Evolutionary conservation across 2,888 invertebrate species (phyloP), one percentile per base, ranked within the genome.

Genomic region (Aplocera efformata): DNA sequence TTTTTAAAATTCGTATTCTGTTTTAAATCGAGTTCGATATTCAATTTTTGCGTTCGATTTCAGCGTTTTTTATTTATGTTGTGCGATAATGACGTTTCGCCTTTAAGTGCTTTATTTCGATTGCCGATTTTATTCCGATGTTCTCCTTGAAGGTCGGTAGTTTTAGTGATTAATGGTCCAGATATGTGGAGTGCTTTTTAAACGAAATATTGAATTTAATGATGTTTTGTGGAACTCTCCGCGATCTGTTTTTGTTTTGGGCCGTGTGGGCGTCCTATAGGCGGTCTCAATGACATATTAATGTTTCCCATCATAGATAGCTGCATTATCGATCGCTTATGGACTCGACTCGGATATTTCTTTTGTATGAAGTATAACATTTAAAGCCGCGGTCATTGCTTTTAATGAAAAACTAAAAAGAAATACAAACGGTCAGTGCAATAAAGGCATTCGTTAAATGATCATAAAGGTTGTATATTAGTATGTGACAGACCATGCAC

Each of bases 21-120:
- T 79, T 85, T 85, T 83, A 86, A 86, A 86, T 85, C 82, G 79
- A 81, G 67, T 82, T 71, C 81, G 83, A 86, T 84, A 86, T 86
- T 85, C 84, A 86, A 86, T 85, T 86, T 88, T 88, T 83, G 82
- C 79, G 79, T 83, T 86, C 84, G 84, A 82, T 84, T 85, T 79
- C 78, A 67, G 70, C 70, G 70, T 78, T 80, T 83, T 84, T 86
- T 86, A 84, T 86, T 85, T 86, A 85, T 85, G 84, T 81, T 81
- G 80, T 79, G 84, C 84, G 88, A 88, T 88, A 88, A 85, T 88
- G 88, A 88, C 85, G 85, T 88, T 88, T 85, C 85, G 82, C 69
- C 82, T 69, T 86, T 86, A 88, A 88, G 88, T 88, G 88, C 84
- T 88, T 86, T 85, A 86, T 88, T 88, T 82, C 86, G 85, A 86